Conservation (phyloP, 2,888 invertebrate genomes). For the Escarpia spicata region DNA sequence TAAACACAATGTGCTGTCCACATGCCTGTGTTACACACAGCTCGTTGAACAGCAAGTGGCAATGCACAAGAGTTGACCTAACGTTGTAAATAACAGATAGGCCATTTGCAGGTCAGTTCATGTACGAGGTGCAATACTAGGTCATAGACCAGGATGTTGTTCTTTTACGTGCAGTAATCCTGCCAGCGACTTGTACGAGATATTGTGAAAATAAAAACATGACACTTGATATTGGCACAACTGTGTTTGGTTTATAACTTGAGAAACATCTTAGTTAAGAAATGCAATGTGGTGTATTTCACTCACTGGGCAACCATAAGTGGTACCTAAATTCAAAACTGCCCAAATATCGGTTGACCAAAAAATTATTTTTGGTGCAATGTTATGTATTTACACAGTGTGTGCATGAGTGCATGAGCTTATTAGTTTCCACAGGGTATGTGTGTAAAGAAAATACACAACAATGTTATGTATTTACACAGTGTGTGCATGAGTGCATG, state of each 20-base stretch:
- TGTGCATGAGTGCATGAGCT: no score
- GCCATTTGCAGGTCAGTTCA: slow-evolving; percentile 1
- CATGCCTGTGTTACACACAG: not conserved
- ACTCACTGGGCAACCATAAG: no score
- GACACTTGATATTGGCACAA: not conserved
- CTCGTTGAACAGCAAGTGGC: not conserved
- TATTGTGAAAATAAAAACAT: not conserved
- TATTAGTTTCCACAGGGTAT: no score
- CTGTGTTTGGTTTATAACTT: not conserved
- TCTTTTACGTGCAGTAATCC: not conserved
- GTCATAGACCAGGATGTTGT: not conserved
- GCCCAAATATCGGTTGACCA: no score
- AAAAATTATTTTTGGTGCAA: not conserved
- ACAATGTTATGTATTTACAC: not conserved
- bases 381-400: not conserved
- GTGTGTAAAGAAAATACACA: no score
- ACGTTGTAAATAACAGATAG: not conserved
- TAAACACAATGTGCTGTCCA: not conserved
- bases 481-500: no score
- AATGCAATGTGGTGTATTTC: no score
- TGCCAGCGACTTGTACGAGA: not conserved
- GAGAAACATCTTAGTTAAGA: not conserved
- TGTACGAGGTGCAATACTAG: not conserved
- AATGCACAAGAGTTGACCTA: slow-evolving; percentile 3
- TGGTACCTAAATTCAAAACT: no score